Percentiles rank a stretch among this genome's conserved stretches.
phyloP scores from a whole-genome alignment of 2,113 vertebrate genomes.

The Acinonyx jubatus region DNA sequence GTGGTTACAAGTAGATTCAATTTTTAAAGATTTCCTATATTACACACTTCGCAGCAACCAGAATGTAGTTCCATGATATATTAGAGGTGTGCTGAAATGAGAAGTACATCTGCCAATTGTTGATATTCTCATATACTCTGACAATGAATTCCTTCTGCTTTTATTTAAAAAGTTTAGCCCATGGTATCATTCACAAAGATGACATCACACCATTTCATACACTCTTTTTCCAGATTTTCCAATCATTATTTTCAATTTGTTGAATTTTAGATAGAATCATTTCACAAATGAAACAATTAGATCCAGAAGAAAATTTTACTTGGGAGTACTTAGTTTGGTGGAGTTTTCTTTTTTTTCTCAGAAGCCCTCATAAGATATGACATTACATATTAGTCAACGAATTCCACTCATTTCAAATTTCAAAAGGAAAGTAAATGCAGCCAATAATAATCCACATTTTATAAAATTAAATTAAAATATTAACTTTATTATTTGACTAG shows the following conservation, averaged over 20 bases:
- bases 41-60: neutral
- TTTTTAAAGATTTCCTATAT: neutral
- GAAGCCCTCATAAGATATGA: neutral
- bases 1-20: neutral
- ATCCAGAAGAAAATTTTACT: neutral
- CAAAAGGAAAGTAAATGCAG: neutral
- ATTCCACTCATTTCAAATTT: neutral
- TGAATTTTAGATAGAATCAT: neutral
- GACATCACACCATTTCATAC: neutral
- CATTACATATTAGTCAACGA: neutral
- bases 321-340: neutral
- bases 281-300: neutral
- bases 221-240: neutral
- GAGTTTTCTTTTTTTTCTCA: neutral
- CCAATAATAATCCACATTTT: neutral
- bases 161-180: neutral
- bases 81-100: neutral
- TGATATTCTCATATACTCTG: neutral
- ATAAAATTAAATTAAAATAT: neutral
- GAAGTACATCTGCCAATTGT: neutral
- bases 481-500: neutral
- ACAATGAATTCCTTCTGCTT: neutral
- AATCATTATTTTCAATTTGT: neutral
- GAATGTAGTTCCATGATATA: neutral
- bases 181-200: neutral